Evolutionary conservation across 1,140 invertebrate species (phyloP).

Genomic region (Wiebesia pumilae): DNA sequence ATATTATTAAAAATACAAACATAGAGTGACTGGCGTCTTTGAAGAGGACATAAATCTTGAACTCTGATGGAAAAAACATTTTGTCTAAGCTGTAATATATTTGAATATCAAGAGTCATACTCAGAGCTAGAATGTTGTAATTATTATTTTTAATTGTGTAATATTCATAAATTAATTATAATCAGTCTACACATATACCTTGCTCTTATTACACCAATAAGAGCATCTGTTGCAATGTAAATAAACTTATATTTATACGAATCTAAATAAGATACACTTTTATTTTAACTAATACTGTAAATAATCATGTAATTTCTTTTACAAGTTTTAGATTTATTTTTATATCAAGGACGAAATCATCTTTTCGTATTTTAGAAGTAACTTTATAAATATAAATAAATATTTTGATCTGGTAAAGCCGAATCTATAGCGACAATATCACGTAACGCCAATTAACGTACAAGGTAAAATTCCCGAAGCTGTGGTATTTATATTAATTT

Average conservation of each 20-base stretch:
- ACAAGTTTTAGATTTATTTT: background rate
- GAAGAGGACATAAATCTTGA: constrained; percentile 26
- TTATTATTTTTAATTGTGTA: constrained; percentile 68
- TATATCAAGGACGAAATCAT: background rate
- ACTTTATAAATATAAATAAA: background rate
- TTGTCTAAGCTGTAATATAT: constrained; percentile 52
- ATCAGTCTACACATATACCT: constrained; percentile 67
- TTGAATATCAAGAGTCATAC: constrained; percentile 58
- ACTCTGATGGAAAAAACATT: constrained; percentile 45
- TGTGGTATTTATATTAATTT: background rate
- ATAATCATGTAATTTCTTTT: background rate
- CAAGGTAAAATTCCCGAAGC: background rate
- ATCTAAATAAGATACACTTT: constrained; percentile 21
- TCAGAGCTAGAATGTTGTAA: constrained; percentile 66
- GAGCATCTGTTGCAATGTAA: constrained; percentile 73
- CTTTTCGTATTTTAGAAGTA: background rate
- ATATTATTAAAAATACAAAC: constrained; percentile 46
- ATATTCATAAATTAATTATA: constrained; percentile 66
- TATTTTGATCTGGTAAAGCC: background rate
- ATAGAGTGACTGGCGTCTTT: constrained; percentile 43
- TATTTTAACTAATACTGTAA: background rate
- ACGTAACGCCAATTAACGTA: background rate
- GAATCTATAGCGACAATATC: background rate
- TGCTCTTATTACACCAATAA: constrained; percentile 64
- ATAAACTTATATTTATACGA: constrained; percentile 76